phyloP scores from a whole-genome alignment of 2,113 vertebrate species.

The Crocuta crocuta region DNA sequence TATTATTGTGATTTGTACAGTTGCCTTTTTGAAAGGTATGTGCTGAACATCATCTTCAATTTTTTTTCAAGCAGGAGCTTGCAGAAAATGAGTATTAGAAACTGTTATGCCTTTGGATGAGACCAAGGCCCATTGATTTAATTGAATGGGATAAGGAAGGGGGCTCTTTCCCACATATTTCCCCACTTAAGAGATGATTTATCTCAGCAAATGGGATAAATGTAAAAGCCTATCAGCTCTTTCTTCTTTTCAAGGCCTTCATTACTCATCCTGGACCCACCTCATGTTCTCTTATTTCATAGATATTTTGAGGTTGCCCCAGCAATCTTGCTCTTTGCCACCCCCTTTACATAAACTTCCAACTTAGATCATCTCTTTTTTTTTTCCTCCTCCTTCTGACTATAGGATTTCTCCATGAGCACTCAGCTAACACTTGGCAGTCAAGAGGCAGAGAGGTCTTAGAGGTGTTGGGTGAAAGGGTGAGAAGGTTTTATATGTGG shows the following conservation, averaged over 20 bases:
- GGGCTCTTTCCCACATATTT: background rate
- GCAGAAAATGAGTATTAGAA: background rate
- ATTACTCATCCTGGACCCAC: background rate
- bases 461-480: background rate
- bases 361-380: background rate
- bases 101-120: conserved; percentile 35
- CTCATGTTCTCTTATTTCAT: background rate
- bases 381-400: background rate
- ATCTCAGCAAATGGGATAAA: background rate
- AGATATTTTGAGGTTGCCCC: background rate
- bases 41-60: conserved; percentile 1
- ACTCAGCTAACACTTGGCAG: background rate
- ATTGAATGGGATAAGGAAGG: conserved; percentile 7
- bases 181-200: background rate
- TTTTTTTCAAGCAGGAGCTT: background rate
- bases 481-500: background rate
- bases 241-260: background rate
- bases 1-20: background rate
- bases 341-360: background rate
- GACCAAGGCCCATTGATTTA: background rate
- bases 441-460: background rate
- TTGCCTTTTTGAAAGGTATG: background rate
- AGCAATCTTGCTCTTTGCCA: background rate
- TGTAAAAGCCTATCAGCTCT: background rate
- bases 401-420: background rate